These are phyloP conservation scores for Rhyzopertha dominica DNA, from an alignment of 1,140 invertebrate genomes.

Conservation along the genomic window DNA sequence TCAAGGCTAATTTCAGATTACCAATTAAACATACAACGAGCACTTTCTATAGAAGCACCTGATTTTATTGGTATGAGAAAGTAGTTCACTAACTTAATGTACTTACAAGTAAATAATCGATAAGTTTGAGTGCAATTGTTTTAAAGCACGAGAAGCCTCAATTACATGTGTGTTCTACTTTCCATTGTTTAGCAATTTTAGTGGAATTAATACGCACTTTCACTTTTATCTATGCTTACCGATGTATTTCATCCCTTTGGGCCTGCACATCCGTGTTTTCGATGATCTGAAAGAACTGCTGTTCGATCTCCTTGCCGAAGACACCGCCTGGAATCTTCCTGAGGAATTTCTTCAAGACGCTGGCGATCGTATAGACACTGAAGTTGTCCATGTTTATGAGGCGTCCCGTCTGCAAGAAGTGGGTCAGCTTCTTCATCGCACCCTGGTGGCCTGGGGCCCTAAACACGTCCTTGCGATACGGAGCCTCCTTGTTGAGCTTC, in stretches of 20 bases:
- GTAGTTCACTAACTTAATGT: too few species aligned
- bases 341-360: constrained; percentile 96
- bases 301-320: constrained; percentile 86
- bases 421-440: constrained; percentile 93
- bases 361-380: constrained; percentile 96
- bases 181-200: too few species aligned
- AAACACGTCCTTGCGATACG: constrained; percentile 88
- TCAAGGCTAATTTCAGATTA: too few species aligned
- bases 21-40: too few species aligned
- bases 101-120: too few species aligned
- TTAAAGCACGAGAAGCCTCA: too few species aligned
- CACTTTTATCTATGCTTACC: too few species aligned
- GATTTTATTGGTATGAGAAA: too few species aligned
- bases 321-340: constrained; percentile 95
- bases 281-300: constrained; percentile 83
- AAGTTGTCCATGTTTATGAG: constrained; percentile 97
- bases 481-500: constrained; percentile 92
- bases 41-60: too few species aligned
- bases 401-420: constrained; percentile 89
- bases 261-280: constrained; percentile 70
- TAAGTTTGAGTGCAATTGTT: too few species aligned
- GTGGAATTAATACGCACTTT: too few species aligned
- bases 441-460: constrained; percentile 90
- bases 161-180: too few species aligned
- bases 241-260: constrained; percentile 87